Evolutionary conservation across 1,140 invertebrate genomes (phyloP).

Genomic region (Cherax destructor): DNA sequence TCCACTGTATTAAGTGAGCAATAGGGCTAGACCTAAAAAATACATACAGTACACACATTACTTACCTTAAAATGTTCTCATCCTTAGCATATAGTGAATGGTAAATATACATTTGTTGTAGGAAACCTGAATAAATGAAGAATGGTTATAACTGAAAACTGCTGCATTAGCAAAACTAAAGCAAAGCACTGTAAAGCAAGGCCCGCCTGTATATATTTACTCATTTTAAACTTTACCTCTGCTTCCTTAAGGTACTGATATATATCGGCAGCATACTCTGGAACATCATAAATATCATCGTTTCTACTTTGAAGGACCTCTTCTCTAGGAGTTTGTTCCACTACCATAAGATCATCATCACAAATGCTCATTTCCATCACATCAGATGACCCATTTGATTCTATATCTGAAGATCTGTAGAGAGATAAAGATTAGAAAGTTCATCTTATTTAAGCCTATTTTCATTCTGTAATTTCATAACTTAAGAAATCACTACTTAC

Average conservation of each 20-base stretch:
- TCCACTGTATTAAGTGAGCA: no score
- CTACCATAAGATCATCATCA: constrained; percentile 58
- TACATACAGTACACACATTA: no score
- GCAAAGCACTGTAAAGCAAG: no score
- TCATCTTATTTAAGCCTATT: not conserved
- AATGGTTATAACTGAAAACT: no score
- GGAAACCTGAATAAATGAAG: no score
- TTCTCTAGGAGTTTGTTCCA: constrained; percentile 54
- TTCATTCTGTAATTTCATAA: not conserved
- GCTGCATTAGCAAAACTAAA: no score
- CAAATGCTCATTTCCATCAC: constrained; percentile 67
- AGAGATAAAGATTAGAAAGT: not conserved
- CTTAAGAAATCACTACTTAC: not conserved
- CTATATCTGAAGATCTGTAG: constrained; percentile 32
- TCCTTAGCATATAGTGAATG: no score
- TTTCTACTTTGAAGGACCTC: constrained; percentile 51
- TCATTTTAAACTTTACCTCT: constrained; percentile 79
- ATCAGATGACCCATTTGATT: constrained; percentile 12
- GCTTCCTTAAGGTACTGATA: constrained; percentile 86
- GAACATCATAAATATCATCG: constrained; percentile 69
- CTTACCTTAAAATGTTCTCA: no score
- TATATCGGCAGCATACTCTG: constrained; percentile 88
- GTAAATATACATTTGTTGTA: no score
- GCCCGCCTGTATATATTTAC: no score
- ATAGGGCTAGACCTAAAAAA: no score